phyloP scores from a whole-genome alignment of 2,797 vertebrate genomes.

The Alca torda region DNA sequence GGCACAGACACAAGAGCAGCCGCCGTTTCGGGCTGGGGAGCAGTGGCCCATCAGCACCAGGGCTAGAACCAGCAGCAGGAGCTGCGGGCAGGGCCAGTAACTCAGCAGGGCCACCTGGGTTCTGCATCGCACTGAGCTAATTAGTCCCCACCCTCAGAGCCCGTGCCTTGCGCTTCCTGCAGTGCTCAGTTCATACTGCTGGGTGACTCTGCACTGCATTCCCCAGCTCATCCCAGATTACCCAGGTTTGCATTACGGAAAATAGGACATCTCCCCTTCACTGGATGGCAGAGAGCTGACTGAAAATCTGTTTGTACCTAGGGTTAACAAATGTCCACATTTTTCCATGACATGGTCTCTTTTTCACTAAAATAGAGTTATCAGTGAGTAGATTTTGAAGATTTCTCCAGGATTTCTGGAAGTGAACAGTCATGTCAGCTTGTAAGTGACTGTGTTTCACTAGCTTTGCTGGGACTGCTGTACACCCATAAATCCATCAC shows the following conservation, averaged over 20 bases:
- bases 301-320: background rate
- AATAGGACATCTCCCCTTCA: background rate
- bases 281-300: background rate
- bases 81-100: background rate
- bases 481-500: background rate
- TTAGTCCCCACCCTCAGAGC: background rate
- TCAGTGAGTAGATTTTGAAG: background rate
- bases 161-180: background rate
- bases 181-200: background rate
- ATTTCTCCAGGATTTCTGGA: background rate
- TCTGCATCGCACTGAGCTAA: background rate
- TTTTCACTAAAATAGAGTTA: background rate
- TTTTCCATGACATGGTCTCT: background rate
- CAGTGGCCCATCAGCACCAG: slow-evolving; percentile 44
- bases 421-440: background rate
- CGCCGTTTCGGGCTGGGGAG: background rate
- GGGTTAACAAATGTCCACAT: background rate
- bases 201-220: background rate
- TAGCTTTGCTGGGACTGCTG: background rate
- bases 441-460: background rate
- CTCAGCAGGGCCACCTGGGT: background rate
- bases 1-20: background rate
- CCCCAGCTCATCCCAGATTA: background rate
- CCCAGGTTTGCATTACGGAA: background rate
- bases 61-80: background rate